Evolutionary conservation across 2,113 vertebrate genomes (phyloP).

Genomic region (Capreolus pygargus): DNA sequence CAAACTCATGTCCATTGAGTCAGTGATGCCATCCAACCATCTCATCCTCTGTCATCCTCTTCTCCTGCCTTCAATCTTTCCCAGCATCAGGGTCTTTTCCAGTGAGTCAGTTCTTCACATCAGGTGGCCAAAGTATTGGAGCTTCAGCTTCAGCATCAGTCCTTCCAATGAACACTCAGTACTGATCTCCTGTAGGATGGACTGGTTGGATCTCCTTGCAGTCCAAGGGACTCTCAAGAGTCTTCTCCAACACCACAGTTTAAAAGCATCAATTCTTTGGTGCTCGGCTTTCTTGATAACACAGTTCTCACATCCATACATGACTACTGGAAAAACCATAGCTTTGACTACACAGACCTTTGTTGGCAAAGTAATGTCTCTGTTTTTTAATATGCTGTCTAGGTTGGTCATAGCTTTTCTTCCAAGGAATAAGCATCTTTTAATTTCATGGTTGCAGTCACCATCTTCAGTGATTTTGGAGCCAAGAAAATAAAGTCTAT

Average conservation of each 20-base stretch:
- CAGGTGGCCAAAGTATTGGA: not conserved
- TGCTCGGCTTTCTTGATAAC: not conserved
- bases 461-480: not conserved
- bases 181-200: not conserved
- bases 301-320: not conserved
- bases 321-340: not conserved
- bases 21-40: not conserved
- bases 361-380: not conserved
- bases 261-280: not conserved
- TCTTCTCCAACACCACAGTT: not conserved
- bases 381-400: not conserved
- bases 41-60: not conserved
- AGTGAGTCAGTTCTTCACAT: not conserved
- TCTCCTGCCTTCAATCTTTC: not conserved
- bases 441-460: not conserved
- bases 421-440: not conserved
- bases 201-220: not conserved
- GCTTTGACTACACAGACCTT: not conserved
- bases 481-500: not conserved
- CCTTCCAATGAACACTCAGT: not conserved
- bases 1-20: not conserved
- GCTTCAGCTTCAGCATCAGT: not conserved
- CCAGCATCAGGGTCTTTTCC: not conserved
- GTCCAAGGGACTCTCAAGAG: not conserved
- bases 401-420: not conserved